These are phyloP conservation scores for Athripsodes cinereus DNA, from an alignment of 2,888 invertebrate genomes.

Conservation along the genomic window DNA sequence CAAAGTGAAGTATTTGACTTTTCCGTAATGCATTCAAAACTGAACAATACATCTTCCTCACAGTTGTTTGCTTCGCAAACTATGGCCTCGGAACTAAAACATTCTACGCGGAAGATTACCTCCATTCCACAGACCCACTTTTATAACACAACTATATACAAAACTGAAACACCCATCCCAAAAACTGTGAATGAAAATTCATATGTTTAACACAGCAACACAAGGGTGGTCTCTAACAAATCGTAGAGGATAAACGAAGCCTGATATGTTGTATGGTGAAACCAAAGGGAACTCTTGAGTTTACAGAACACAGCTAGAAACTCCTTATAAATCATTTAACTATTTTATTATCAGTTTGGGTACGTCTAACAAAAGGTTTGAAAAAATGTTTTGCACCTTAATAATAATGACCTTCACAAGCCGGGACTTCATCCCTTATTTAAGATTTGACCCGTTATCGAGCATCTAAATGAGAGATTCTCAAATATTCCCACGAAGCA, in stretches of 20 bases:
- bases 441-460: conserved; percentile 11
- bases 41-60: too few species aligned
- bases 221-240: background rate
- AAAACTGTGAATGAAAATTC: too few species aligned
- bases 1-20: too few species aligned
- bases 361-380: background rate
- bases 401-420: conserved; percentile 4
- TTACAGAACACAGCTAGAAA: background rate
- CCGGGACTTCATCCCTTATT: conserved; percentile 5
- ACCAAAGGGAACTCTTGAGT: background rate
- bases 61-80: too few species aligned
- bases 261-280: background rate
- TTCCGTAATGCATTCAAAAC: too few species aligned
- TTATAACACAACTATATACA: too few species aligned
- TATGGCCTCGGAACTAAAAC: too few species aligned
- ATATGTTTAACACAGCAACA: too few species aligned
- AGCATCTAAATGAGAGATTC: conserved; percentile 26
- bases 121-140: too few species aligned
- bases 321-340: background rate
- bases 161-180: too few species aligned
- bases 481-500: conserved; percentile 26
- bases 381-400: conserved; percentile 2
- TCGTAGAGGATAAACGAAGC: background rate
- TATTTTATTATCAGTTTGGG: background rate
- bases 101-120: too few species aligned